Evolutionary conservation across 2,113 vertebrate genomes (phyloP), one percentile per base, ranked within the genome.

Genomic region (Mandrillus leucophaeus): DNA sequence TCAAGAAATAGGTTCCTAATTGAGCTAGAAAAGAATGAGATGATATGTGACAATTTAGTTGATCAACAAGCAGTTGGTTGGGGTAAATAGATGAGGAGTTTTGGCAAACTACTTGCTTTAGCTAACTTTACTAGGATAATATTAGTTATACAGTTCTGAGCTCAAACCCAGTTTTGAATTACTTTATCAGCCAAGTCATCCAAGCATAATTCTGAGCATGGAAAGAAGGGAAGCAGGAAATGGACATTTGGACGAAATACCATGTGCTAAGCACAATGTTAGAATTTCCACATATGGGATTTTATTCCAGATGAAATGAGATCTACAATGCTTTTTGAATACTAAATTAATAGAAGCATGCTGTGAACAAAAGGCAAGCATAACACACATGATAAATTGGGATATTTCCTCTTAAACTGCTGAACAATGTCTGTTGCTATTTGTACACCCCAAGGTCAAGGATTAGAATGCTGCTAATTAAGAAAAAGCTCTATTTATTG

Each of bases 391-490:
- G 27, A 61, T 38, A 55, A 81, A 72, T 38, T 61, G 43, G 32
- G 14, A 83, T 40, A 43, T 88, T 90, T 97, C 95, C 45, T 52
- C 55, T 66, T 22, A 75, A 83, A 55, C 73, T 81, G 5, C 40
- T 96, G 80, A 38, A 38, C 23, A 61, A 9, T 68, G 8, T 93
- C 83, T 95, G 25, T 52, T 93, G 20, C 86, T 68, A 55, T 1
- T n/a, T 50, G 50, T 11, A 61, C 16, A 95, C n/a, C 12, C 38
- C 45, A 72, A 95, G 43, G 75, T 83, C 89, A 96, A 93, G 64
- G 48, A 88, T 55, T n/a, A 84, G n/a, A 70, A 92, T 43, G 16
- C 27, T 7, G 12, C n/a, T 95, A 95, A 95, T 93, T 88, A 95
- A 94, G 68, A 96, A 86, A 88, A 22, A 78, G 13, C 8, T 30